Evolutionary conservation across 2,888 invertebrate species (phyloP).

Genomic region (Lithophane leautieri): DNA sequence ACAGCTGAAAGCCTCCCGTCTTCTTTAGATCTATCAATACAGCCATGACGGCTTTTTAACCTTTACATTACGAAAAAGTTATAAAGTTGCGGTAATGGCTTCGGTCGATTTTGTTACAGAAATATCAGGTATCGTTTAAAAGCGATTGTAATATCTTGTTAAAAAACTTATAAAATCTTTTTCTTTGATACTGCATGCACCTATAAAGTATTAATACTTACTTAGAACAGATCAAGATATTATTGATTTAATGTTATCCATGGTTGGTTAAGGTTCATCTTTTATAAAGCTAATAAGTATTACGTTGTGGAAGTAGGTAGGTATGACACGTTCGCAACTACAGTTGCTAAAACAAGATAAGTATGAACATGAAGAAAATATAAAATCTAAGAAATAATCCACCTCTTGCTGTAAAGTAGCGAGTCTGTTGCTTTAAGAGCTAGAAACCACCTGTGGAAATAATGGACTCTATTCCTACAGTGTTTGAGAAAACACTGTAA

Average conservation of each 20-base stretch:
- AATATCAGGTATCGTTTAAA: constrained; percentile 43
- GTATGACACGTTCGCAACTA: not conserved
- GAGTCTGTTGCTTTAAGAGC: constrained; percentile 51
- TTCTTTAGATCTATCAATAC: constrained; percentile 49
- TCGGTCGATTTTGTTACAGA: constrained; percentile 41
- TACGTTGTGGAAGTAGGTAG: not conserved
- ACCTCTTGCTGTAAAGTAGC: constrained; percentile 40
- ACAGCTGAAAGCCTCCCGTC: constrained; percentile 56
- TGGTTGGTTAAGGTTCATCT: not conserved
- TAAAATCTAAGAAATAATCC: constrained; percentile 40
- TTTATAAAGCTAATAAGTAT: constrained; percentile 3
- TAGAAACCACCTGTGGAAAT: constrained; percentile 45
- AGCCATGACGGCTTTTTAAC: constrained; percentile 18
- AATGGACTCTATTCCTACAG: constrained; percentile 39
- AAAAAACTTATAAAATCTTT: not conserved
- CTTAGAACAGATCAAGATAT: not conserved
- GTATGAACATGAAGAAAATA: constrained; percentile 23
- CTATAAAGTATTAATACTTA: not conserved
- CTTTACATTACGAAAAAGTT: constrained; percentile 31
- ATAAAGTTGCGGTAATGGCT: constrained; percentile 41
- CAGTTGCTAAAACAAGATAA: constrained; percentile 8
- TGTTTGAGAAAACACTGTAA: too few relatives aligned
- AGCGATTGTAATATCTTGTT: constrained; percentile 23
- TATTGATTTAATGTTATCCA: not conserved
- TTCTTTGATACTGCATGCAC: too few relatives aligned